Base-by-base conservation (phyloP, 2,888 invertebrate species). In the Synergus itoensis region DNA sequence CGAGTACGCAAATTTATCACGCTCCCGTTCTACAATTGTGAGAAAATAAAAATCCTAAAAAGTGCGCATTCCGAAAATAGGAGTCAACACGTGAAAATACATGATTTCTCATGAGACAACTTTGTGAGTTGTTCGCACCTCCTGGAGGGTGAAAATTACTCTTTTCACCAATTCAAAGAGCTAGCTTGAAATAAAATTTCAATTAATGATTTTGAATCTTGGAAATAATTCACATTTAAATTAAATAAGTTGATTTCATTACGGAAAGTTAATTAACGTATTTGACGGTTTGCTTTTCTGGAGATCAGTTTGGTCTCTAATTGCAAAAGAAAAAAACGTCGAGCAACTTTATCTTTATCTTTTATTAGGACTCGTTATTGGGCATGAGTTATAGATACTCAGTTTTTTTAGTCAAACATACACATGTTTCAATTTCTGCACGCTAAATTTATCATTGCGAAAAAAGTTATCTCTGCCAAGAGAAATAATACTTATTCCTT, bases 351-450 rank as follows among this genome's bases (percentile, higher is more conserved):
- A 60, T 60, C 12, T 60, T 21, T 1, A 21, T 11, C 60, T 11
- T 18, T 60, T 60, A 60, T 60, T 60, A 60, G 12, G 12, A 4
- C 4, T 60, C 12, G 21, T 41, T 64, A 18, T 64, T 36, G 5
- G 36, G n/a, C 16, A 5, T 9, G 11, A n/a, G 16, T 16, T 63
- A 28, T 12, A 69, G 18, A 48, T 69, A 45, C 21, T 48, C 21
- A n/a, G 36, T 36, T 73, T 73, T 73, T 73, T 73, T 73, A 73
- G 53, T 36, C n/a, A 53, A 14, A n/a, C 73, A 16, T 36, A 73
- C 53, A 73, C 73, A 53, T 73, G 73, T 73, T 73, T 73, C 4
- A 53, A 9, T 53, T 73, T n/a, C 53, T 53, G 53, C 73, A 53
- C 36, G 53, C 43, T 45, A 67, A n/a, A n/a, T 45, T 40, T 65